phyloP scores from a whole-genome alignment of 2,113 vertebrate species.

The Tringa solitaria region DNA sequence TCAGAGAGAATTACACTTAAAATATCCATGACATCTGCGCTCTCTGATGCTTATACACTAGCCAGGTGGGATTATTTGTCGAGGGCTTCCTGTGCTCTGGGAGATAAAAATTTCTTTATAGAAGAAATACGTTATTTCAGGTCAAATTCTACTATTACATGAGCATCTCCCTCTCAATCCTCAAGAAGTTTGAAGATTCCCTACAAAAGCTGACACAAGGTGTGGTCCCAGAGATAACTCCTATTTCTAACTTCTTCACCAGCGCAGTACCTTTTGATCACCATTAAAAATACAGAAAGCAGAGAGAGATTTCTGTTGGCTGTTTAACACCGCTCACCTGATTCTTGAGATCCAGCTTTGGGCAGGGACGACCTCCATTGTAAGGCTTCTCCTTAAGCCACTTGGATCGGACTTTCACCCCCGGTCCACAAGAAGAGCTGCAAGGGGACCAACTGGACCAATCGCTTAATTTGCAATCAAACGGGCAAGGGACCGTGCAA shows the following conservation, averaged over 20 bases:
- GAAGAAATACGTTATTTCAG: not conserved
- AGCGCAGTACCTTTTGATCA: not conserved
- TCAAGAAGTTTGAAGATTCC: not conserved
- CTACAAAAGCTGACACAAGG: not conserved
- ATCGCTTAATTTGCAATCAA: constrained; percentile 94
- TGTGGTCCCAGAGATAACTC: not conserved
- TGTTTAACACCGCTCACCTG: constrained; percentile 81
- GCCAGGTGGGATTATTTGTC: not conserved
- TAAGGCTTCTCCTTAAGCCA: constrained; percentile 98
- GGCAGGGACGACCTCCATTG: constrained; percentile 92
- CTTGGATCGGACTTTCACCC: constrained; percentile 87
- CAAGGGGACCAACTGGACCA: constrained; percentile 94
- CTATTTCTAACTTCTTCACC: not conserved
- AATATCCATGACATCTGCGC: not conserved
- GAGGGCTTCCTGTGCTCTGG: not conserved
- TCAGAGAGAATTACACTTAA: not conserved
- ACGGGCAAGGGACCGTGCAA: constrained; percentile 89
- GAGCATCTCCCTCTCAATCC: not conserved
- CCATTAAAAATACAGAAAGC: not conserved
- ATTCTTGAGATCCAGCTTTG: constrained; percentile 94
- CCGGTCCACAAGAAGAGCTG: constrained; percentile 88
- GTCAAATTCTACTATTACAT: not conserved
- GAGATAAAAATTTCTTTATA: not conserved
- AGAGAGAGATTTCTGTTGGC: not conserved
- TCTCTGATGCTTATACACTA: not conserved